Conservation (phyloP, 1,140 invertebrate species). For the Drosophila subobscura region DNA sequence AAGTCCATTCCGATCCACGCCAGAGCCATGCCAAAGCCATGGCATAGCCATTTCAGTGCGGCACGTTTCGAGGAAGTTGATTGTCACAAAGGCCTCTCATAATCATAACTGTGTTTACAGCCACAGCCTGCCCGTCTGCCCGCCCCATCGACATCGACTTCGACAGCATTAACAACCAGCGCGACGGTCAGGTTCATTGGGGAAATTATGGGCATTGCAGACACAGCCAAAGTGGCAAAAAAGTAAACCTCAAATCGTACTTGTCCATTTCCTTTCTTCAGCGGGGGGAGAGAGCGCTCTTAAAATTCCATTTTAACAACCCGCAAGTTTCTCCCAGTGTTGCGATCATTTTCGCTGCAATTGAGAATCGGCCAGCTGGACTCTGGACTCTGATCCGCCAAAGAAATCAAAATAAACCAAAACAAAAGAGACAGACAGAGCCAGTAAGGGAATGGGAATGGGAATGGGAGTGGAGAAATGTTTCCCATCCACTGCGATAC, state of each 20-base stretch:
- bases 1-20: conserved; percentile 25
- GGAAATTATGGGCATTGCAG: conserved; percentile 64
- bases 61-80: conserved; percentile 74
- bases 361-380: conserved; percentile 34
- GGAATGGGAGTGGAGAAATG: conserved; percentile 15
- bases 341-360: conserved; percentile 11
- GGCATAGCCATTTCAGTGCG: conserved; percentile 31
- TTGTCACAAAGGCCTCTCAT: conserved; percentile 65
- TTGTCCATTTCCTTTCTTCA: conserved; percentile 7
- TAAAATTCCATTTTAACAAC: background rate
- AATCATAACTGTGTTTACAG: conserved; percentile 64
- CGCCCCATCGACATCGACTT: conserved; percentile 37
- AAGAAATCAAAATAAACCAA: conserved; percentile 18
- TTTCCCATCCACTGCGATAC: conserved; percentile 24
- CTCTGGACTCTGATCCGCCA: conserved; percentile 21
- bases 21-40: conserved; percentile 11
- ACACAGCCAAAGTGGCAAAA: conserved; percentile 20
- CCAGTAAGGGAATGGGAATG: background rate
- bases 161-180: conserved; percentile 16
- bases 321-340: conserved; percentile 14
- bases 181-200: conserved; percentile 77
- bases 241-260: conserved; percentile 29
- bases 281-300: no score
- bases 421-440: conserved; percentile 32
- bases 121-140: background rate